phyloP scores from a whole-genome alignment of 2,113 vertebrate species.

The Hemichromis elongatus region DNA sequence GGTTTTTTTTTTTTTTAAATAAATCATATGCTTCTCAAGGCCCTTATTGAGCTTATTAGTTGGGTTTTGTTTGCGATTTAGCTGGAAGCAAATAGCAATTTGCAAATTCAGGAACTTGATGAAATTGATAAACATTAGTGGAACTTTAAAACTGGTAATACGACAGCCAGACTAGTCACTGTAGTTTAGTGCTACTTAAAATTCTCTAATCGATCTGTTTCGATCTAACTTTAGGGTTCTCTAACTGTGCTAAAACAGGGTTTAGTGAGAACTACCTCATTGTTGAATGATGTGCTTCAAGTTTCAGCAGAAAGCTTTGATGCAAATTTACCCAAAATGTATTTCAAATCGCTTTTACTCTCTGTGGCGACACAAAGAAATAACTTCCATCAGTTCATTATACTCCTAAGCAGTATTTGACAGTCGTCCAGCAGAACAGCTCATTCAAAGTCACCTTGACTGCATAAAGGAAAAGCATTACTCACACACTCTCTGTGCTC shows the following conservation, averaged over 20 bases:
- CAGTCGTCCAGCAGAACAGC: background rate
- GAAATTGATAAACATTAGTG: background rate
- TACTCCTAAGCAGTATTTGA: background rate
- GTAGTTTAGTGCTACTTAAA: background rate
- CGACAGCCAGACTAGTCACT: background rate
- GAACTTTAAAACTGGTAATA: background rate
- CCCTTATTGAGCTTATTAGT: background rate
- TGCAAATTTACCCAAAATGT: background rate
- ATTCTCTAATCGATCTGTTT: no score
- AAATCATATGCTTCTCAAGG: no score
- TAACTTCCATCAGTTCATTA: background rate
- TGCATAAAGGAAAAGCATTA: slow-evolving; percentile 8
- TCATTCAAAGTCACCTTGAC: slow-evolving; percentile 46
- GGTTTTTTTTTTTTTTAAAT: no score
- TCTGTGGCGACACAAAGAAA: background rate
- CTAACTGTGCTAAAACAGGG: background rate
- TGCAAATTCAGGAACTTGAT: background rate
- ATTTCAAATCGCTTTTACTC: background rate
- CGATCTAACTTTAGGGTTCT: background rate
- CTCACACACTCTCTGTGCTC: slow-evolving; percentile 9
- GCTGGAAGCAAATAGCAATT: background rate
- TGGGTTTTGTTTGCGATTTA: background rate
- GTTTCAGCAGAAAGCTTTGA: background rate
- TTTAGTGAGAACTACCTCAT: background rate
- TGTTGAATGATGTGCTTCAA: background rate